Evolutionary conservation across 1,140 invertebrate genomes (phyloP).

Genomic region (Atta texana): DNA sequence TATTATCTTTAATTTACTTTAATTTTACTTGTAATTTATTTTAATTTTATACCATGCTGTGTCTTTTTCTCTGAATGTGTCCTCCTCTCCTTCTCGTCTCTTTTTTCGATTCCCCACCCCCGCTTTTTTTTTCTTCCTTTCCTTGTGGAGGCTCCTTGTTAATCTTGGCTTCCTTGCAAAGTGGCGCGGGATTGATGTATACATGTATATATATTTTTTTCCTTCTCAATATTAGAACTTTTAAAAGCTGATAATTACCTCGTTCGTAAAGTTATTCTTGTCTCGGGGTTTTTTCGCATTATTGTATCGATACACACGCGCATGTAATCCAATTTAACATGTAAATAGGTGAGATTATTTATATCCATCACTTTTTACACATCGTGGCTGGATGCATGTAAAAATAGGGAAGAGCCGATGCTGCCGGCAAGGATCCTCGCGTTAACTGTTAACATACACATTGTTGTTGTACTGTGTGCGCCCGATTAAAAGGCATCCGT

Average conservation of each 20-base stretch:
- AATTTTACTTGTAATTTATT: too few relatives aligned
- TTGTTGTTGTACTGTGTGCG: not conserved
- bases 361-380: constrained; percentile 60
- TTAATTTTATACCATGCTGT: too few relatives aligned
- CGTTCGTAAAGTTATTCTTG: constrained; percentile 53
- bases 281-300: constrained; percentile 51
- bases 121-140: not conserved
- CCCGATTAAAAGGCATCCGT: constrained; percentile 56
- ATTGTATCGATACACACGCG: constrained; percentile 58
- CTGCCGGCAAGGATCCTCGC: constrained; percentile 35
- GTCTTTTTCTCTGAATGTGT: too few relatives aligned
- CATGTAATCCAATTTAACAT: constrained; percentile 60
- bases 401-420: constrained; percentile 61
- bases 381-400: constrained; percentile 55
- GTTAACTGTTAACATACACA: constrained; percentile 50
- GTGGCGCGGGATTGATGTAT: constrained; percentile 7
- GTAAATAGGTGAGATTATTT: constrained; percentile 61
- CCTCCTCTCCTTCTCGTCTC: not conserved
- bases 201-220: constrained; percentile 2
- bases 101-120: not conserved
- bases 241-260: constrained; percentile 61
- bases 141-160: constrained; percentile 12
- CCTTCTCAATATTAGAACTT: constrained; percentile 28
- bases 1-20: too few relatives aligned
- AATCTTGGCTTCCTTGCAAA: constrained; percentile 30